A percentile compares a stretch with the other conserved stretches of the same genome.
Conservation (phyloP, 2,797 vertebrate genomes). For the Sciurus vulgaris region DNA sequence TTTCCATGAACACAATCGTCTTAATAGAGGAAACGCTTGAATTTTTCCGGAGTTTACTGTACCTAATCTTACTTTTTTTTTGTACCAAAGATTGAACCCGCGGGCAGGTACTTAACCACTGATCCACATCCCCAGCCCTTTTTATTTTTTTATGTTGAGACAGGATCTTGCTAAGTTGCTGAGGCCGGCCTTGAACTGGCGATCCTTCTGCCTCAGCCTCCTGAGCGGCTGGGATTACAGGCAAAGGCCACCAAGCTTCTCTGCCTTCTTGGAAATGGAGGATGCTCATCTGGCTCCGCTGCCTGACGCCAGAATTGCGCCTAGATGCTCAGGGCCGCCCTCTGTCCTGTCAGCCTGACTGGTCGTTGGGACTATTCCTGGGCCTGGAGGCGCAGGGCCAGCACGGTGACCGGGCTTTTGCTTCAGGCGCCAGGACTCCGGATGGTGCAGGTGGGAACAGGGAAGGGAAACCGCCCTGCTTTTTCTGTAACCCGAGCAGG, state of each 20-base stretch:
- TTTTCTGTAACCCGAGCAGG: not conserved
- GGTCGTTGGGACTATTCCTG: not conserved
- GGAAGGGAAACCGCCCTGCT: not conserved
- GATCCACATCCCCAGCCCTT: no score
- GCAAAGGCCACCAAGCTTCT: not conserved
- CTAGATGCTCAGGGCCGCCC: not conserved
- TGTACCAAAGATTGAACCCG: no score
- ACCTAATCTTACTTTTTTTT: not conserved
- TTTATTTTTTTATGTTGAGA: no score
- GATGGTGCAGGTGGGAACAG: not conserved
- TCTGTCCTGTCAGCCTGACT: not conserved
- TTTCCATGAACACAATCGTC: not conserved
- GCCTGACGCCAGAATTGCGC: not conserved
- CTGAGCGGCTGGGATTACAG: no score
- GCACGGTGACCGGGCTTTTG: not conserved
- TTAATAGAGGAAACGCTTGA: not conserved
- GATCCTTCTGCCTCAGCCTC: no score
- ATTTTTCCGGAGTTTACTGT: slow-evolving; percentile 16
- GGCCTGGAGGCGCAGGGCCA: not conserved
- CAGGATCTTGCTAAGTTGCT: no score
- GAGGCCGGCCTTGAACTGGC: no score
- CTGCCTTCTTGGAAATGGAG: not conserved
- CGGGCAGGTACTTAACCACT: no score
- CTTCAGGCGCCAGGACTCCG: not conserved
- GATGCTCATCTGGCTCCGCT: not conserved